Evolutionary conservation across 2,888 invertebrate genomes (phyloP).

Genomic region (Gasteruption jaculator): DNA sequence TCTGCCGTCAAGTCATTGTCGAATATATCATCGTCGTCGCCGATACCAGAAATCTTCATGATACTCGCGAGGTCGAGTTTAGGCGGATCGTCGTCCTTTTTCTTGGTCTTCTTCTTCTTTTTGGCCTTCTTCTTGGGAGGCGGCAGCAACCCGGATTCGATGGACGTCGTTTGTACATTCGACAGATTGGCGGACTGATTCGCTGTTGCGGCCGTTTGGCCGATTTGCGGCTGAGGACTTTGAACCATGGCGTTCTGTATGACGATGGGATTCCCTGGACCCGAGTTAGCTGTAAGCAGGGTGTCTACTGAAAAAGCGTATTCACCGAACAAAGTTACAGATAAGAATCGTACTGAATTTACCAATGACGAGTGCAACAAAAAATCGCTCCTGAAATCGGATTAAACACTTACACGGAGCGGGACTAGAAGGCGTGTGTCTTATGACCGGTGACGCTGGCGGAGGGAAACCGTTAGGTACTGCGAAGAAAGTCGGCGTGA

Average conservation of each 20-base stretch:
- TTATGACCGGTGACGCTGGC: slow-evolving; percentile 45
- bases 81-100: slow-evolving; percentile 52
- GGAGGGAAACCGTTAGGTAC: slow-evolving; percentile 49
- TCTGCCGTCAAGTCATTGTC: slow-evolving; percentile 43
- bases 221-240: slow-evolving; percentile 45
- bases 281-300: slow-evolving; percentile 39
- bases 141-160: slow-evolving; percentile 49
- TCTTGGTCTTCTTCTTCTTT: slow-evolving; percentile 57
- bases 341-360: too few species aligned
- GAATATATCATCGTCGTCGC: slow-evolving; percentile 64
- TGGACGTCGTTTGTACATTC: slow-evolving; percentile 35
- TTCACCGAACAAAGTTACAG: too few species aligned
- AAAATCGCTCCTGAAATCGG: background rate
- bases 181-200: slow-evolving; percentile 32
- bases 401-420: slow-evolving; percentile 41
- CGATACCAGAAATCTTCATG: slow-evolving; percentile 70
- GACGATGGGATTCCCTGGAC: slow-evolving; percentile 43
- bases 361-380: too few species aligned
- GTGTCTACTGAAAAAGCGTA: too few species aligned
- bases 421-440: slow-evolving; percentile 49
- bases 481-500: slow-evolving; percentile 48
- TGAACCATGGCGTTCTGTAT: slow-evolving; percentile 50
- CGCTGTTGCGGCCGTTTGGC: slow-evolving; percentile 35
- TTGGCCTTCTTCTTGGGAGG: slow-evolving; percentile 55
- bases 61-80: slow-evolving; percentile 68